A percentile compares a stretch with the other conserved stretches of the same genome.
Evolutionary conservation across 2,888 invertebrate species (phyloP).

Genomic region (Panorpa germanica): DNA sequence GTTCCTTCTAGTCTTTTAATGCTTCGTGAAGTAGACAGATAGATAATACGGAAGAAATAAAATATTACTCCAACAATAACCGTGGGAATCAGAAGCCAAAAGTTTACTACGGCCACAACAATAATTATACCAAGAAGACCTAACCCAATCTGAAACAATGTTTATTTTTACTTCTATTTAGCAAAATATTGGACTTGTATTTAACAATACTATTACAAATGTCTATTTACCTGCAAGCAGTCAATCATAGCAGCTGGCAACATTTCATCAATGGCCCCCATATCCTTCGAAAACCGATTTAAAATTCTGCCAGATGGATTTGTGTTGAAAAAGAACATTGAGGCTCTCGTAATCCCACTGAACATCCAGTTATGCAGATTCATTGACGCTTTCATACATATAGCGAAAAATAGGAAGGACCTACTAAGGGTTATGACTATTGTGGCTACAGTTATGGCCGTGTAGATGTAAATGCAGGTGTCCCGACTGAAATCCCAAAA

Average conservation of each 20-base stretch:
- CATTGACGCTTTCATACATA: slow-evolving; percentile 52
- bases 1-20: slow-evolving; percentile 66
- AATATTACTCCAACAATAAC: slow-evolving; percentile 50
- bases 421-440: slow-evolving; percentile 22
- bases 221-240: slow-evolving; percentile 33
- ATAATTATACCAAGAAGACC: slow-evolving; percentile 61
- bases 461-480: slow-evolving; percentile 27
- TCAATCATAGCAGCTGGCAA: slow-evolving; percentile 40
- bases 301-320: slow-evolving; percentile 70
- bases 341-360: slow-evolving; percentile 54
- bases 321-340: slow-evolving; percentile 74
- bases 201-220: slow-evolving; percentile 10
- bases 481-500: slow-evolving; percentile 5
- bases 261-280: slow-evolving; percentile 51
- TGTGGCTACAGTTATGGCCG: slow-evolving; percentile 25
- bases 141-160: slow-evolving; percentile 36
- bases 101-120: slow-evolving; percentile 59
- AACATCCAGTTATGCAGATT: slow-evolving; percentile 74
- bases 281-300: slow-evolving; percentile 80
- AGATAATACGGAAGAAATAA: slow-evolving; percentile 53
- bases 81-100: slow-evolving; percentile 52
- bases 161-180: too few relatives aligned
- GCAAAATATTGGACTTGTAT: too few relatives aligned
- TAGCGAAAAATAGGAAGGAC: slow-evolving; percentile 28
- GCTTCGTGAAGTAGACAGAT: slow-evolving; percentile 60